Conservation (phyloP, 1,140 invertebrate genomes). For the Wiebesia pumilae region DNA sequence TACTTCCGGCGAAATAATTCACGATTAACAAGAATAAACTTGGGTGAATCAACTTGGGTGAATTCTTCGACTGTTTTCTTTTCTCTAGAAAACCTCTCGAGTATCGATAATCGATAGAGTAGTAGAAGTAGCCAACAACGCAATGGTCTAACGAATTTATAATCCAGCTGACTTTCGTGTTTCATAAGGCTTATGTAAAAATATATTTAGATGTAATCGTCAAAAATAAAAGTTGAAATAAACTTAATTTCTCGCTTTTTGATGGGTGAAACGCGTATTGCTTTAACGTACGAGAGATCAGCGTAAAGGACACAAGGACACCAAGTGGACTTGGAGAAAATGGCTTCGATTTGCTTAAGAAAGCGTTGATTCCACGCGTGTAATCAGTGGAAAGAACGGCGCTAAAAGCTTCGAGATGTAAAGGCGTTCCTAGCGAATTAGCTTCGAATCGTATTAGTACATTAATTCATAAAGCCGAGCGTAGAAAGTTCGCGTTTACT, state of each 20-base stretch:
- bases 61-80: not conserved
- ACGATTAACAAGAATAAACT: not conserved
- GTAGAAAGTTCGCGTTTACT: constrained; percentile 29
- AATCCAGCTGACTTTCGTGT: too few species aligned
- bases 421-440: not conserved
- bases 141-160: too few species aligned
- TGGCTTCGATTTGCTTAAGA: not conserved
- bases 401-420: not conserved
- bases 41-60: not conserved
- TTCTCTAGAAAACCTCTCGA: not conserved
- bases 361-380: not conserved
- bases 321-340: too few species aligned
- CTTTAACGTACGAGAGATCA: too few species aligned
- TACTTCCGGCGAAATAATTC: not conserved
- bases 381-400: not conserved
- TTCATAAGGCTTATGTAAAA: too few species aligned
- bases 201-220: too few species aligned
- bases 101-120: not conserved
- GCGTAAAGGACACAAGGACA: too few species aligned
- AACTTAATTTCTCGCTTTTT: too few species aligned
- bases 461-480: not conserved
- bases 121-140: not conserved
- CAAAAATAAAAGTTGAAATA: too few species aligned
- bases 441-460: not conserved
- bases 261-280: too few species aligned